Base-by-base conservation (phyloP, 2,888 invertebrate species). In the Drosophila algonquin region DNA sequence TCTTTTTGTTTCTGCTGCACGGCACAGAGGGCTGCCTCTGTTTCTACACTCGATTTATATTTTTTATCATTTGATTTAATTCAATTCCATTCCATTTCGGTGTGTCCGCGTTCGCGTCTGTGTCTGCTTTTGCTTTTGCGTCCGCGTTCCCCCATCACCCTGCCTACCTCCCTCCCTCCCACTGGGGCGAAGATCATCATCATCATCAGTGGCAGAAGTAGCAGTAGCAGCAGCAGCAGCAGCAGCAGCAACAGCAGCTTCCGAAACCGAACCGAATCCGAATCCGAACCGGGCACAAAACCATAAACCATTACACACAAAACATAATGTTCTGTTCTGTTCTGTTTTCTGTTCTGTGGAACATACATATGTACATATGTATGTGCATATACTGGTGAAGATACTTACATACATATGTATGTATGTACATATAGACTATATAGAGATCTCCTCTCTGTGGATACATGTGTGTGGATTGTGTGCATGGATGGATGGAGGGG, bases 51-150 rank as follows among this genome's bases (percentile, higher is more conserved):
- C 89, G 83, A 87, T 83, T 83, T 83, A 87, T 87, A 85, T 83
- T 87, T 87, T 87, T 89, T 89, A 90, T 90, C 90, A 90, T 90
- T 90, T 88, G 85, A 90, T 90, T 90, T 90, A 90, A 90, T 90
- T 90, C 84, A 90, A 90, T 90, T 90, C 82, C 87, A 86, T 82
- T 89, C 70, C 88, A 82, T 85, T 84, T 77, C 58, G 82, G 75
- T 67, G 67, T 67, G 67, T 67, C 70, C 76, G 80, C 74, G 69
- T 75, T 63, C 68, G 63, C 68, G 58, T 70, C 58, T 73, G 48
- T 73, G 68, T 59, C 63, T 61, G 30, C 69, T 70, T 48, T 14
- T 61, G 30, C 69, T 70, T 48, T 14, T 44, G 55, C 56, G 74
- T 61, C 56, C 56, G 32, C 32, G 8, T 30, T 12, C 47, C 51